Conservation (phyloP, 2,113 vertebrate species). For the Hyperopisus bebe region DNA sequence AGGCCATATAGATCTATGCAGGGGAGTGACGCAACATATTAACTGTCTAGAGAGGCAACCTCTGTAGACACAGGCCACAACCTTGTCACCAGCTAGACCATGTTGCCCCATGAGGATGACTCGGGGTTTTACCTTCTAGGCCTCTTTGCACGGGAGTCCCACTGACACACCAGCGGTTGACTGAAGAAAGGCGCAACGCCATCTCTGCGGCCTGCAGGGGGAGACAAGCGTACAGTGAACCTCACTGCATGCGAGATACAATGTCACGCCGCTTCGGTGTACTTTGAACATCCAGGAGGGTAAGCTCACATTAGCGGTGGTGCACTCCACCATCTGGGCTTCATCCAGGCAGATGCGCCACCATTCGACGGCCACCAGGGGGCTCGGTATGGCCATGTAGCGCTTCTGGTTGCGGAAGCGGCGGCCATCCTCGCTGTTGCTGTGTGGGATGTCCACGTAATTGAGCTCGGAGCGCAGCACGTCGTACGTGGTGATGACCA, state of each 20-base stretch:
- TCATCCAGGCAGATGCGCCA: constrained; percentile 97
- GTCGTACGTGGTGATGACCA: constrained; percentile 96
- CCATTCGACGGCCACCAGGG: constrained; percentile 94
- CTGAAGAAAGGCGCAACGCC: constrained; percentile 85
- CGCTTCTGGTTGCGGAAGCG: constrained; percentile 93
- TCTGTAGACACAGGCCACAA: background rate
- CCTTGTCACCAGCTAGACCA: background rate
- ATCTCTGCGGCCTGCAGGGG: constrained; percentile 87
- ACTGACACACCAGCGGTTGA: constrained; percentile 97
- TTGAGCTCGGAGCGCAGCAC: constrained; percentile 90
- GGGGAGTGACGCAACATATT: constrained; percentile 22
- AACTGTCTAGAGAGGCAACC: background rate
- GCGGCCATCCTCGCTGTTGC: constrained; percentile 87
- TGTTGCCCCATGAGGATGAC: background rate
- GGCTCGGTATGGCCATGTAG: constrained; percentile 98
- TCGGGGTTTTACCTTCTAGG: constrained; percentile 72
- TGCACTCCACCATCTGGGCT: constrained; percentile 97
- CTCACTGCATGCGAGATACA: background rate
- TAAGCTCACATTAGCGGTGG: constrained; percentile 79
- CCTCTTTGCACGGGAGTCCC: constrained; percentile 97
- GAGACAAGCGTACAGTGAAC: background rate
- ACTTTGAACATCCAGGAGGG: background rate
- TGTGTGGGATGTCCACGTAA: constrained; percentile 94
- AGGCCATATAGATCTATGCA: constrained; percentile 86
- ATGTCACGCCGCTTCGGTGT: background rate